Base-by-base conservation (phyloP, 2,113 vertebrate species). In the Lasiurus cinereus region DNA sequence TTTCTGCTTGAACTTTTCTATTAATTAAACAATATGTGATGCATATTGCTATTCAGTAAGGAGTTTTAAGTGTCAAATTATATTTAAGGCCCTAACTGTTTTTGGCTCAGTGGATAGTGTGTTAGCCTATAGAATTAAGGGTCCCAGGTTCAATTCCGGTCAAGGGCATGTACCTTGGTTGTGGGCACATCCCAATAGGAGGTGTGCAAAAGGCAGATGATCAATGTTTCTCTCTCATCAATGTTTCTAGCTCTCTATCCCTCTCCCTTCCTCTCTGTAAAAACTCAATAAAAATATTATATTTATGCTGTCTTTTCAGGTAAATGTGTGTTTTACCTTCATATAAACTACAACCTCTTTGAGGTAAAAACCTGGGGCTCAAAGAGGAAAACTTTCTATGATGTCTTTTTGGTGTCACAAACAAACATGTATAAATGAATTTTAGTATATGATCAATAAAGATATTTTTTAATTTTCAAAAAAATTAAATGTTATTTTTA, bases 341-440 rank as follows among this genome's bases (percentile, higher is more conserved):
- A 52, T 59, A 43, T 48, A 39, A 82, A 59, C 33, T 76, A 8
- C 6, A 82, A 50, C 1, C 21, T 72, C 13, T 56, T 33, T 70
- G 29, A 62, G 3, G 2, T n/a, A n/a, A 80, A 69, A 77, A 29
- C 3, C 8, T 29, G 19, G 9, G 8, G 21, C 12, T 59, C 43
- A 62, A 67, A 73, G 33, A 67, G 5, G 11, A 15, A 43, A 43
- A 33, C 5, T 36, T 52, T 46, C 52, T 84, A 9, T 66, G 24
- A 4, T 84, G 2, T 52, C 1, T 66, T 46, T 72, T 36, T 72
- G 33, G 2, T 39, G 56, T 48, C 4, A 11, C 12, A 56, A 77
- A 16, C 31, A 64, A 52, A 73, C 13, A 0, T 46, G 1, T 62
- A 0, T n/a, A 52, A 50, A 2, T 22, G 0, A 4, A 43, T 52